phyloP scores from a whole-genome alignment of 2,888 invertebrate genomes.

The Perizoma flavofasciatum region DNA sequence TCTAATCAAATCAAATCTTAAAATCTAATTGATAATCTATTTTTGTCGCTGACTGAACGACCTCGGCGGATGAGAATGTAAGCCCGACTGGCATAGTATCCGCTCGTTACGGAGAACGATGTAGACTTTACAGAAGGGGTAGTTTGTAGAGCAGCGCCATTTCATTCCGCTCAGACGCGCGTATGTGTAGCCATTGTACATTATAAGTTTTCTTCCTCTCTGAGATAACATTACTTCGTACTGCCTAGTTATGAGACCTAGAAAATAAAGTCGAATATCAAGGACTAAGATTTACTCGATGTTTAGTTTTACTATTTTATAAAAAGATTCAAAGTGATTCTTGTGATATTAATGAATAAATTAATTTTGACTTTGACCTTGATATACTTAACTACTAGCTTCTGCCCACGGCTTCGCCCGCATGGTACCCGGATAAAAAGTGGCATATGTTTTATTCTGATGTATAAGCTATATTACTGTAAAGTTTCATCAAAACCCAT shows the following conservation, averaged over 20 bases:
- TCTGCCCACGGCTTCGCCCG: too few relatives aligned
- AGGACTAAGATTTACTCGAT: background rate
- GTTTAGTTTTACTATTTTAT: background rate
- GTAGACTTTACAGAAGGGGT: conserved; percentile 11
- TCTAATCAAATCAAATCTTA: too few relatives aligned
- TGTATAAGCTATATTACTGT: too few relatives aligned
- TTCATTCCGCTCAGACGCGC: background rate
- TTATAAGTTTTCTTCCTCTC: conserved; percentile 17
- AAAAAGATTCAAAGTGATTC: too few relatives aligned
- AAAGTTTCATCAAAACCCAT: too few relatives aligned
- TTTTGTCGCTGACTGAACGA: background rate
- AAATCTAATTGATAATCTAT: too few relatives aligned
- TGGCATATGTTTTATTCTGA: too few relatives aligned
- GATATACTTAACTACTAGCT: too few relatives aligned
- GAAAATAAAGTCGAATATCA: background rate
- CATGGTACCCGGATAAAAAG: too few relatives aligned
- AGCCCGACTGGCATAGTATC: background rate
- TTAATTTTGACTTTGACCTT: too few relatives aligned
- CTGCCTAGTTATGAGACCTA: background rate
- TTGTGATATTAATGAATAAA: too few relatives aligned
- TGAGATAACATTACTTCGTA: conserved; percentile 16
- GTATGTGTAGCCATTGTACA: conserved; percentile 22
- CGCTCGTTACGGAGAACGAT: conserved; percentile 1
- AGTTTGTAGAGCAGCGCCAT: conserved; percentile 27
- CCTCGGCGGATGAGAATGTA: conserved; percentile 15